These are phyloP conservation scores for Callospermophilus lateralis DNA, from an alignment of 2,113 vertebrate species.

Conservation along the genomic window DNA sequence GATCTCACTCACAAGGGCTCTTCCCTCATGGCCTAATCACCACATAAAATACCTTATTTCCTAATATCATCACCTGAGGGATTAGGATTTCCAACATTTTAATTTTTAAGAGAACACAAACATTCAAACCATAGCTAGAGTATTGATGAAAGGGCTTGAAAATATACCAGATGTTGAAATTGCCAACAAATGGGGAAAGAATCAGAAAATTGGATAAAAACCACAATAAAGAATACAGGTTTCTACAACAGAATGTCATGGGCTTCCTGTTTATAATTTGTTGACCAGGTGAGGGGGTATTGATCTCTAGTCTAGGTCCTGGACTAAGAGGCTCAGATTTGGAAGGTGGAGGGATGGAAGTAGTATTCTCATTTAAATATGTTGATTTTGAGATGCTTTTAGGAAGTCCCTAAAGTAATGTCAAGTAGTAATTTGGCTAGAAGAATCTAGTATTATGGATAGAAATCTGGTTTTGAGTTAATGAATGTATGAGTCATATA, in stretches of 20 bases:
- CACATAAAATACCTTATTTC: background rate
- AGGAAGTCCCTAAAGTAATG: background rate
- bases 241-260: background rate
- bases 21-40: background rate
- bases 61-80: background rate
- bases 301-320: background rate
- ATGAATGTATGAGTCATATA: background rate
- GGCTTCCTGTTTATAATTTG: background rate
- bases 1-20: background rate
- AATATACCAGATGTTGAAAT: background rate
- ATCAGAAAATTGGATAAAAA: background rate
- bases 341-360: background rate
- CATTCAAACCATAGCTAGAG: background rate
- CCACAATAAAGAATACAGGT: background rate
- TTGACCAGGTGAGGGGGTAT: background rate
- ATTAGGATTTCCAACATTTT: background rate
- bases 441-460: background rate
- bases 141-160: background rate
- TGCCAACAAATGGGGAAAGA: background rate
- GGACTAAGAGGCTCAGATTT: background rate
- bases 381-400: conserved; percentile 40
- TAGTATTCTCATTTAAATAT: background rate
- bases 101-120: no score
- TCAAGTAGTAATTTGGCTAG: background rate
- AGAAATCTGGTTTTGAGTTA: background rate